Conservation (phyloP, 2,113 vertebrate species). For the Rhea pennata region DNA sequence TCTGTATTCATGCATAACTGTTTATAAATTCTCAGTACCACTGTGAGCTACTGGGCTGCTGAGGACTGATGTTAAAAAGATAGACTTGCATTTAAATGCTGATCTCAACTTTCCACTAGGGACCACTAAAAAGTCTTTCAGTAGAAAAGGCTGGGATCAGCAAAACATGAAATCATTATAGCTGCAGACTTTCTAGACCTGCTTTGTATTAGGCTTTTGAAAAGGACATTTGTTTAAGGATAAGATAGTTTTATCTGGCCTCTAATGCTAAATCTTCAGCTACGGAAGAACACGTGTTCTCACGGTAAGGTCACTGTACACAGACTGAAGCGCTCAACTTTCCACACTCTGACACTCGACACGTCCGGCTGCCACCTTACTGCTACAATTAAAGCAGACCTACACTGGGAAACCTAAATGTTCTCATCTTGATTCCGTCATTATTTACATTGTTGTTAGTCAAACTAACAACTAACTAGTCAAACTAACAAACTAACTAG, state of each 20-base stretch:
- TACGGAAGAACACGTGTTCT: background rate
- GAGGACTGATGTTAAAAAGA: constrained; percentile 77
- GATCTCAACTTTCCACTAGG: constrained; percentile 80
- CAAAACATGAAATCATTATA: constrained; percentile 84
- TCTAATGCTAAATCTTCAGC: constrained; percentile 59
- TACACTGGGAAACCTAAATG: background rate
- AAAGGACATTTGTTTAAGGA: constrained; percentile 82
- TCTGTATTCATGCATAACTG: background rate
- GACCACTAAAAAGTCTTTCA: constrained; percentile 84
- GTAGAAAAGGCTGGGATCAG: constrained; percentile 79
- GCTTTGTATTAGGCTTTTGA: constrained; percentile 78
- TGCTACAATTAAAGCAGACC: background rate
- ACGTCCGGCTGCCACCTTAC: background rate
- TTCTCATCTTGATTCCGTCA: background rate
- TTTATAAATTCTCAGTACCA: constrained; percentile 71
- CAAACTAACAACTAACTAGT: too few relatives aligned
- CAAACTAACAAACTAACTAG: too few relatives aligned
- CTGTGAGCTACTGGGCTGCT: constrained; percentile 67
- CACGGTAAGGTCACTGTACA: constrained; percentile 18
- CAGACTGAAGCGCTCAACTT: background rate
- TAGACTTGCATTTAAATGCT: constrained; percentile 81
- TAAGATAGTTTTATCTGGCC: constrained; percentile 69
- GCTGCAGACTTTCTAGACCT: constrained; percentile 77
- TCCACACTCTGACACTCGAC: background rate
- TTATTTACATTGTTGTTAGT: background rate